Conservation (phyloP, 2,113 vertebrate genomes). For the Brienomyrus brachyistius region DNA sequence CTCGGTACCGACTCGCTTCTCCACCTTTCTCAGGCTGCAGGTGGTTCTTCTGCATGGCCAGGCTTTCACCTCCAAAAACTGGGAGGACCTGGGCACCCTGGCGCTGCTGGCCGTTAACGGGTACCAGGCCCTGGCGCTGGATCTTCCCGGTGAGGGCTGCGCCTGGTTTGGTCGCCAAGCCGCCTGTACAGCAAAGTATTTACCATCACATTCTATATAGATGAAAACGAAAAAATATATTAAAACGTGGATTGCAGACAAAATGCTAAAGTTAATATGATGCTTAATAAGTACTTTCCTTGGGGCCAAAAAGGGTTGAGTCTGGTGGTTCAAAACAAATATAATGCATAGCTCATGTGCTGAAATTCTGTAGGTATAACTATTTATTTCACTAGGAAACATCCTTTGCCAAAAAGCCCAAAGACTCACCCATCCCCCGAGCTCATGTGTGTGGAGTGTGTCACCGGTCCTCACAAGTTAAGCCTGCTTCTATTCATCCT, state of each 20-base stretch:
- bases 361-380: background rate
- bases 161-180: background rate
- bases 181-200: background rate
- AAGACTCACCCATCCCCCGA: background rate
- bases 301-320: background rate
- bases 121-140: constrained; percentile 79
- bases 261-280: background rate
- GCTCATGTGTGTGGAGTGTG: background rate
- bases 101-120: constrained; percentile 72
- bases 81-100: constrained; percentile 86
- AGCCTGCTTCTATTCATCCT: background rate
- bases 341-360: background rate
- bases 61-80: constrained; percentile 83
- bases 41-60: constrained; percentile 87
- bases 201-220: background rate
- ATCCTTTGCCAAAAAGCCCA: background rate
- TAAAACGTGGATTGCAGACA: background rate
- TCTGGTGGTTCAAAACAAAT: background rate
- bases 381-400: background rate
- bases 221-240: background rate
- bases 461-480: background rate
- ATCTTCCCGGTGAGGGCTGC: constrained; percentile 78
- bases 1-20: background rate
- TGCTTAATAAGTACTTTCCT: background rate
- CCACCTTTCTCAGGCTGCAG: constrained; percentile 57